phyloP scores from a whole-genome alignment of 2,113 vertebrate genomes.

The Ctenomys sociabilis region DNA sequence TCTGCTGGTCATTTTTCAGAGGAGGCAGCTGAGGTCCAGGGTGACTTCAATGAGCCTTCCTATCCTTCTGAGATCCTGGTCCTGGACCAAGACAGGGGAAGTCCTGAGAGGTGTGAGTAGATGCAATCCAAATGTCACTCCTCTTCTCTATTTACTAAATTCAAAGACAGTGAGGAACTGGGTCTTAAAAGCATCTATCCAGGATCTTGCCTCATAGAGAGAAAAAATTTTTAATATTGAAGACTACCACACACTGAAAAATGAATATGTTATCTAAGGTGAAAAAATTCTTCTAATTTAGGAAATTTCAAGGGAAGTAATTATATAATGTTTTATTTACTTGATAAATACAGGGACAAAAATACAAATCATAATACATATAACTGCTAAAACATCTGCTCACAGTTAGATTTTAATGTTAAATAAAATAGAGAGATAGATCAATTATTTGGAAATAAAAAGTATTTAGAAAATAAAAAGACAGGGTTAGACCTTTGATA shows the following conservation, averaged over 20 bases:
- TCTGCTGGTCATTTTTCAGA: not conserved
- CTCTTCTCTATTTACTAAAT: not conserved
- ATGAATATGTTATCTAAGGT: not conserved
- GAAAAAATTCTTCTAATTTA: not conserved
- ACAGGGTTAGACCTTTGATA: not conserved
- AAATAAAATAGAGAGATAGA: not conserved
- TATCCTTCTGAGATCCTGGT: not conserved
- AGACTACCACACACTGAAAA: not conserved
- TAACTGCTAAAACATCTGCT: not conserved
- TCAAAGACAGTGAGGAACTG: not conserved
- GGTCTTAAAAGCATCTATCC: not conserved
- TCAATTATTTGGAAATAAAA: not conserved
- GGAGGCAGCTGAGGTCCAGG: not conserved
- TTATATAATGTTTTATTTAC: not conserved
- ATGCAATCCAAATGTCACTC: not conserved
- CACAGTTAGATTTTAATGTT: not conserved
- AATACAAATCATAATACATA: conserved; percentile 21
- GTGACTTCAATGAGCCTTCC: not conserved
- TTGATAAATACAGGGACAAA: not conserved
- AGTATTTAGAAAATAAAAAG: not conserved
- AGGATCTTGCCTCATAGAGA: not conserved
- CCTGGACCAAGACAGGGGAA: not conserved
- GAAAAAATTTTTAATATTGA: not conserved
- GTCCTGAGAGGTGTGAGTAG: not conserved
- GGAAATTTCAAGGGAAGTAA: conserved; percentile 1